phyloP scores from a whole-genome alignment of 2,797 vertebrate species.

The Thalassophryne amazonica region DNA sequence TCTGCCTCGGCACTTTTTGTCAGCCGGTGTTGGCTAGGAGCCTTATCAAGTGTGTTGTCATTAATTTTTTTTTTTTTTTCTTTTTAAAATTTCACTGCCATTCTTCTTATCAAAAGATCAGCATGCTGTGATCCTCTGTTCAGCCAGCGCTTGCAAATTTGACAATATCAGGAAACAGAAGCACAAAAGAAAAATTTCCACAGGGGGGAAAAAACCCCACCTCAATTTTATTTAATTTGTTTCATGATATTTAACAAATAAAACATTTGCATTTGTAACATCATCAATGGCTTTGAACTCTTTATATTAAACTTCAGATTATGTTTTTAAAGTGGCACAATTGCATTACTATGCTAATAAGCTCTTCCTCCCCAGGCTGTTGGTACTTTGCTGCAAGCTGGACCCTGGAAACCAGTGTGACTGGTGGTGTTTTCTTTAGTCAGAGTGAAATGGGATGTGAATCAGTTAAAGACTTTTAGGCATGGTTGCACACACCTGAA shows the following conservation, averaged over 20 bases:
- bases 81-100: constrained; percentile 72
- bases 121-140: constrained; percentile 66
- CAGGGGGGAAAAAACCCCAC: constrained; percentile 19
- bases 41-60: constrained; percentile 78
- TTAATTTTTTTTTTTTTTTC: constrained; percentile 76
- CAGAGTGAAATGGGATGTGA: constrained; percentile 40
- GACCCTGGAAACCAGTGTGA: constrained; percentile 38
- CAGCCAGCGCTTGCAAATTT: constrained; percentile 63
- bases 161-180: constrained; percentile 48
- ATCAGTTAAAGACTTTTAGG: constrained; percentile 32
- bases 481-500: constrained; percentile 28
- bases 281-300: constrained; percentile 46
- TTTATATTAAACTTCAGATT: constrained; percentile 30
- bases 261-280: constrained; percentile 55
- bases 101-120: constrained; percentile 69
- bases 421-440: constrained; percentile 60
- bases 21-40: constrained; percentile 66
- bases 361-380: constrained; percentile 32
- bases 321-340: constrained; percentile 20
- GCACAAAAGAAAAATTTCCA: constrained; percentile 47
- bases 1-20: constrained; percentile 71
- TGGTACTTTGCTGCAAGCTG: constrained; percentile 35
- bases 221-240: constrained; percentile 55
- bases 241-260: constrained; percentile 41
- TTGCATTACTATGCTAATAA: constrained; percentile 27